A percentile compares a stretch with the other conserved stretches of the same genome.
Conservation (phyloP, 2,113 vertebrate genomes). For the Thinocorus orbignyianus region DNA sequence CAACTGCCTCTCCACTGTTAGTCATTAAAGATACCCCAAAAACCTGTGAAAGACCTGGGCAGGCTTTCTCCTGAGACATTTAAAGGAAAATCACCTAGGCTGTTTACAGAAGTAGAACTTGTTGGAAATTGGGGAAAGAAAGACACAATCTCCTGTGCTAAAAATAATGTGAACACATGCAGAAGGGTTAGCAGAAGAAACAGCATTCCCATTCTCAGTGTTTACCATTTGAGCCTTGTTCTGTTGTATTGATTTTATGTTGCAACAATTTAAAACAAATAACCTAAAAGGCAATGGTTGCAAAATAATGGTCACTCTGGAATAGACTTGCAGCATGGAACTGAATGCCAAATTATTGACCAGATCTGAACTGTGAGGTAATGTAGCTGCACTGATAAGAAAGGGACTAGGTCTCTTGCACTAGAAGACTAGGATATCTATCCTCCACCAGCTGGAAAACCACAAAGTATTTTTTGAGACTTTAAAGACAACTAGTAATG, state of each 20-base stretch:
- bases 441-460: background rate
- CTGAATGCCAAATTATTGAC: conserved; percentile 3
- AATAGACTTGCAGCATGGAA: background rate
- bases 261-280: conserved; percentile 51
- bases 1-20: background rate
- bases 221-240: conserved; percentile 4
- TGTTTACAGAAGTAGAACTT: background rate
- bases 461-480: background rate
- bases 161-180: background rate
- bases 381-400: background rate
- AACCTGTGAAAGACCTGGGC: background rate
- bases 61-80: background rate
- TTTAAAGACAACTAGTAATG: background rate
- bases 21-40: background rate
- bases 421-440: too few relatives aligned
- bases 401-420: background rate
- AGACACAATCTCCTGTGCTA: background rate
- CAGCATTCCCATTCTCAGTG: background rate
- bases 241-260: conserved; percentile 45
- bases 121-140: background rate
- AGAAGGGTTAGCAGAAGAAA: background rate
- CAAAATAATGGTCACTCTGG: conserved; percentile 16
- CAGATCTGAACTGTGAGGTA: background rate
- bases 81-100: background rate
- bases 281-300: conserved; percentile 18